A percentile compares a stretch with the other conserved stretches of the same genome.
Conservation (phyloP, 2,888 invertebrate species). For the Synanthedon tipuliformis region DNA sequence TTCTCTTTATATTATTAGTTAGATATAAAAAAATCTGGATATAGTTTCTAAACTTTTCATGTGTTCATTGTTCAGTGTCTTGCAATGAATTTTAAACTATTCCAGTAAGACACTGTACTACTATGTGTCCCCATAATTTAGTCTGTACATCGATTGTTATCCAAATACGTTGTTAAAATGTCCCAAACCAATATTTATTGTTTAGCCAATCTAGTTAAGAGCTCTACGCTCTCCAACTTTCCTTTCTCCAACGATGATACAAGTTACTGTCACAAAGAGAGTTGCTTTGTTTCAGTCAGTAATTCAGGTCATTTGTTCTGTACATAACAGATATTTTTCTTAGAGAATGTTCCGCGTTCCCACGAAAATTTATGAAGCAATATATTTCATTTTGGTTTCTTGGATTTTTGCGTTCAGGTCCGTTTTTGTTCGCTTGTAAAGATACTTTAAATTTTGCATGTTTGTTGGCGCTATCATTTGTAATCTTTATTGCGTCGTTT, state of each 20-base stretch:
- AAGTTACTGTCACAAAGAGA: neutral
- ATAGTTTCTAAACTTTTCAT: too few relatives aligned
- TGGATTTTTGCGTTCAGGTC: neutral
- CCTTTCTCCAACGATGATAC: conserved; percentile 11
- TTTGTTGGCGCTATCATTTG: too few relatives aligned
- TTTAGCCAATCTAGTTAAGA: conserved; percentile 53
- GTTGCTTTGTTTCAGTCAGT: conserved; percentile 10
- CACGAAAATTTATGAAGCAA: neutral
- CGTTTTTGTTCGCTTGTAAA: neutral
- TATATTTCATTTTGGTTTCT: neutral
- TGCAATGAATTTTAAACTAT: too few relatives aligned
- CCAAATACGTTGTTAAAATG: conserved; percentile 16
- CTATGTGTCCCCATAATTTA: too few relatives aligned
- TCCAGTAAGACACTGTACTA: too few relatives aligned
- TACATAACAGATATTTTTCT: conserved; percentile 2
- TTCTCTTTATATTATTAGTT: too few relatives aligned
- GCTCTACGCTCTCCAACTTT: conserved; percentile 17
- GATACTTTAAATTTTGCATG: too few relatives aligned
- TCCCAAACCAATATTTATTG: conserved; percentile 39
- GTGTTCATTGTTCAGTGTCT: too few relatives aligned
- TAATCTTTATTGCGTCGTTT: too few relatives aligned
- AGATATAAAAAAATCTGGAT: too few relatives aligned
- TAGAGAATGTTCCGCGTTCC: neutral
- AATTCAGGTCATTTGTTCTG: conserved; percentile 21
- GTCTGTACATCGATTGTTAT: neutral